Base-by-base conservation (phyloP, 2,888 invertebrate genomes). In the Himalopsyche tibetana region DNA sequence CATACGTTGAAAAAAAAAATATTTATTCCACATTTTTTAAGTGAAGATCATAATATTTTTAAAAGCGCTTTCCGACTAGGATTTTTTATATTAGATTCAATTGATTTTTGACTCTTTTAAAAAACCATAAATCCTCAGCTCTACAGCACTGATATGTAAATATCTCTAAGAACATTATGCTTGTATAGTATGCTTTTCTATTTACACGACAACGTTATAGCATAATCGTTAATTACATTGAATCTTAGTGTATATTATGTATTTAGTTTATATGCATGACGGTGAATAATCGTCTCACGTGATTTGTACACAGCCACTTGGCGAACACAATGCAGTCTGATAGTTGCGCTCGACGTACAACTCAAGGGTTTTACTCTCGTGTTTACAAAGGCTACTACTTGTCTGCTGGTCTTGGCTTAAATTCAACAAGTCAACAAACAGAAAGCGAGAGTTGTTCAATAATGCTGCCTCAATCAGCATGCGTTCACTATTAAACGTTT, bases 361-460 rank as follows among this genome's bases (percentile, higher is more conserved):
- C 28, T 19, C 19, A 8, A 63, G 63, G 9, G 28, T 51, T 51
- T 19, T 63, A 63, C 63, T 19, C 63, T n/a, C 28, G 6, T 3
- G 63, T 19, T 63, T 63, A 63, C 63, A 63, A 63, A 63, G 55
- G 28, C 63, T 28, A 5, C 63, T 19, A 63, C 63, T 63, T 63
- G 11, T 19, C 8, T 28, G n/a, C 63, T 63, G 63, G 63, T 63
- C 28, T n/a, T 63, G 63, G 63, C 28, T 63, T 63, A 63, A 63
- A 63, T 51, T 63, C 63, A 63, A 63, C 63, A 63, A n/a, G 63
- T 63, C 63, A 63, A 28, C 63, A 19, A 11, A 63, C 63, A 19
- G 28, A 63, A 63, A 63, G 63, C 19, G 63, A 63, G 63, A 63
- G 63, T 63, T 63, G 63, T 63, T 63, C 63, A 19, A 63, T 19